A percentile compares a stretch with the other conserved stretches of the same genome.
Evolutionary conservation across 2,113 vertebrate species (phyloP).

Genomic region (Irena cyanogastra): DNA sequence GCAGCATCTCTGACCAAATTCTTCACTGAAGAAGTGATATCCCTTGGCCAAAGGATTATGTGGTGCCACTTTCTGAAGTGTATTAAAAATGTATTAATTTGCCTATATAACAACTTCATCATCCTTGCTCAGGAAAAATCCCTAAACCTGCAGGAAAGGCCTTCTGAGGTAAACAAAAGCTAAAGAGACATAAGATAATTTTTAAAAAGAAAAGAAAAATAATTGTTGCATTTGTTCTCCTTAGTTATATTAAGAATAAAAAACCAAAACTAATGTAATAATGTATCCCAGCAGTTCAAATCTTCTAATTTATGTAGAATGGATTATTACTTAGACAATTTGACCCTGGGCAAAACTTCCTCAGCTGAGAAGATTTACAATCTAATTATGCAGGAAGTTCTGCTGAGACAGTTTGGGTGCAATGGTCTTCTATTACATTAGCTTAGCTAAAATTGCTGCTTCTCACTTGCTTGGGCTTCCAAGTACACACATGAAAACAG

Average conservation of each 20-base stretch:
- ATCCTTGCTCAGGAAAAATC: neutral
- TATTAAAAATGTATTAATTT: constrained; percentile 42
- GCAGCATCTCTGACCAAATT: neutral
- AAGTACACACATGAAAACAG: constrained; percentile 24
- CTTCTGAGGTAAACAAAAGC: constrained; percentile 11
- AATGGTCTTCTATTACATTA: constrained; percentile 61
- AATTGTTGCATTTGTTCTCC: constrained; percentile 27
- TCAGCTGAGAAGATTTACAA: constrained; percentile 64
- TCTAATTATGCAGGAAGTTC: constrained; percentile 69
- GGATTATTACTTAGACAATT: constrained; percentile 67
- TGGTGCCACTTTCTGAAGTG: constrained; percentile 8
- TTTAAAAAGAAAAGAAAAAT: neutral
- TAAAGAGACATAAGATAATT: neutral
- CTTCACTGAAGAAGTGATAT: neutral
- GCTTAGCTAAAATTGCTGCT: constrained; percentile 45
- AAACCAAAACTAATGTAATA: constrained; percentile 41
- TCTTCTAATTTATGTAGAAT: constrained; percentile 68
- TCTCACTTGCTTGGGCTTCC: constrained; percentile 42
- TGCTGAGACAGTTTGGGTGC: constrained; percentile 57
- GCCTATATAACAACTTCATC: neutral
- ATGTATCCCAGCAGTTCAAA: constrained; percentile 49
- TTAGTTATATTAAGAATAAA: constrained; percentile 41
- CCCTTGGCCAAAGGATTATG: constrained; percentile 2
- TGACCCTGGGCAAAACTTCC: constrained; percentile 63
- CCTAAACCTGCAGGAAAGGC: constrained; percentile 8